These are phyloP conservation scores for Arothron firmamentum DNA, from an alignment of 2,113 vertebrate genomes.

Conservation along the genomic window DNA sequence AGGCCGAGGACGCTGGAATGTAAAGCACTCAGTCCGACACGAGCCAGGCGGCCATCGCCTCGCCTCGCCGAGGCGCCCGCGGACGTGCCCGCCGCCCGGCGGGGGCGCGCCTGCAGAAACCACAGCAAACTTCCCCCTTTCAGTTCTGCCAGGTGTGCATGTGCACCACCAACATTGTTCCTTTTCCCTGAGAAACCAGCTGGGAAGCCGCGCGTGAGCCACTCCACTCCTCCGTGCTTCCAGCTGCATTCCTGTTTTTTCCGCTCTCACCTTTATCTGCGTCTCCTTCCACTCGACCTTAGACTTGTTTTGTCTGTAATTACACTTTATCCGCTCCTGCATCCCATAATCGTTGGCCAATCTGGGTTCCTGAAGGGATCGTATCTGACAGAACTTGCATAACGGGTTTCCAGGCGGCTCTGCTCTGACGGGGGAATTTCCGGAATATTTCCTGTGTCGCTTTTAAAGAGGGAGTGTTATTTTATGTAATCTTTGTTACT, in stretches of 20 bases:
- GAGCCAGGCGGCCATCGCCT: too few species aligned
- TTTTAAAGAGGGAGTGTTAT: slow-evolving; percentile 26
- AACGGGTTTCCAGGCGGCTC: slow-evolving; percentile 43
- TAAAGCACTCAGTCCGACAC: too few species aligned
- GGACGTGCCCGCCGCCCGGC: too few species aligned
- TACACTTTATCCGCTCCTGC: not conserved
- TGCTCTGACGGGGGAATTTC: slow-evolving; percentile 37
- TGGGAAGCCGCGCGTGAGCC: too few species aligned
- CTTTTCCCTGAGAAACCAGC: not conserved
- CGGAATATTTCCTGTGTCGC: slow-evolving; percentile 40
- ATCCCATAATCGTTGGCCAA: not conserved
- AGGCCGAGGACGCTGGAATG: too few species aligned
- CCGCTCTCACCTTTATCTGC: not conserved
- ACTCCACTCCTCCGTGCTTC: too few species aligned
- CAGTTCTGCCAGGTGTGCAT: too few species aligned
- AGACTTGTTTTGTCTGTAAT: not conserved
- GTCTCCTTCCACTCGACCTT: not conserved
- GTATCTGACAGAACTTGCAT: slow-evolving; percentile 54
- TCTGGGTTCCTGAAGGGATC: slow-evolving; percentile 39
- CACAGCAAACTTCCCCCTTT: too few species aligned
- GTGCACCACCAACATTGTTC: not conserved
- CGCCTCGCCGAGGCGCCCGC: too few species aligned
- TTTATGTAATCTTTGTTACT: slow-evolving; percentile 29
- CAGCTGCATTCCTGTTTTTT: too few species aligned
- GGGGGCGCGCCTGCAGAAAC: too few species aligned